A percentile compares a stretch with the other conserved stretches of the same genome.
Evolutionary conservation across 2,888 invertebrate species (phyloP).

Genomic region (Gordius sp.): DNA sequence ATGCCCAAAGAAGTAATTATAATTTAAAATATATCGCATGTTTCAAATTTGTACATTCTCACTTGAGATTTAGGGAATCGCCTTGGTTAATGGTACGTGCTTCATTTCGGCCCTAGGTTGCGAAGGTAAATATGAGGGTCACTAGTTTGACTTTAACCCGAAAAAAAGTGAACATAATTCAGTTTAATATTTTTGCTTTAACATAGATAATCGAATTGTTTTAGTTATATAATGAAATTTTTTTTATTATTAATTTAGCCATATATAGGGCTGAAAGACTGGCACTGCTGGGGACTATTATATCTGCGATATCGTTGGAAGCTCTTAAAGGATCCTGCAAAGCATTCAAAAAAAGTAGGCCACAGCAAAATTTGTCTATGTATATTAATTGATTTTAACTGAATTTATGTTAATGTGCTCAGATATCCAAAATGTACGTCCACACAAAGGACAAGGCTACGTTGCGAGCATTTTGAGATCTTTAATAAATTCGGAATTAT

Average conservation of each 20-base stretch:
- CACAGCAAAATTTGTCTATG: neutral
- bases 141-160: neutral
- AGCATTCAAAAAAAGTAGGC: slow-evolving; percentile 38
- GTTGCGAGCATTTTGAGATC: slow-evolving; percentile 37
- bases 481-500: slow-evolving; percentile 37
- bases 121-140: slow-evolving; percentile 30
- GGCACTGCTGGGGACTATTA: slow-evolving; percentile 39
- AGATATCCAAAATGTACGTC: slow-evolving; percentile 39
- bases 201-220: neutral
- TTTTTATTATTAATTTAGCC: slow-evolving; percentile 28
- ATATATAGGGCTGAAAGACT: slow-evolving; percentile 36
- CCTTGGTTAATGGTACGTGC: slow-evolving; percentile 42
- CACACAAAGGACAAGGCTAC: slow-evolving; percentile 38
- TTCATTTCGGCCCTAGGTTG: slow-evolving; percentile 40
- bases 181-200: neutral
- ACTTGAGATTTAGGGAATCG: slow-evolving; percentile 39
- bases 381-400: neutral
- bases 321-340: slow-evolving; percentile 40
- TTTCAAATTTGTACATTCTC: no score
- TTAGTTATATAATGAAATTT: slow-evolving; percentile 8
- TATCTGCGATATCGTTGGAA: slow-evolving; percentile 39
- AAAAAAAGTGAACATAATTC: neutral
- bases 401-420: slow-evolving; percentile 19
- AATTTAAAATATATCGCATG: slow-evolving; percentile 37
- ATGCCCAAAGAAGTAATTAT: slow-evolving; percentile 37